A percentile compares a stretch with the other conserved stretches of the same genome.
Evolutionary conservation across 2,888 invertebrate genomes (phyloP).

Genomic region (Drosophila cognata): DNA sequence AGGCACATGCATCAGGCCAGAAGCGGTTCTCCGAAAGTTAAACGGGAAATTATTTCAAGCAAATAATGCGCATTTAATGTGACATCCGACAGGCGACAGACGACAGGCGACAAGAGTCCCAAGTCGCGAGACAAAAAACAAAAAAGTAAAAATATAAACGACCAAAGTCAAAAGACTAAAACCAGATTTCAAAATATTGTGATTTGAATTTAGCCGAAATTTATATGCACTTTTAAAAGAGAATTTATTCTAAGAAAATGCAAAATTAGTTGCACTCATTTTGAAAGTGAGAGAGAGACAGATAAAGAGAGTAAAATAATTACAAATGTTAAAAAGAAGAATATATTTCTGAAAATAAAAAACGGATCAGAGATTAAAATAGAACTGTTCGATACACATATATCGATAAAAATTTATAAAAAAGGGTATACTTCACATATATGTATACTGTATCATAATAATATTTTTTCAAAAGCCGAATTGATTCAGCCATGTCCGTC

Average conservation of each 20-base stretch:
- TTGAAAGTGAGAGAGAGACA: background rate
- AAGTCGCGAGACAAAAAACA: slow-evolving; percentile 38
- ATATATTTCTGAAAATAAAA: background rate
- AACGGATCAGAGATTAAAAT: background rate
- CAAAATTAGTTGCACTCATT: background rate
- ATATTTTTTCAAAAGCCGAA: background rate
- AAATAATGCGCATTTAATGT: slow-evolving; percentile 79
- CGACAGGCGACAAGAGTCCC: slow-evolving; percentile 63
- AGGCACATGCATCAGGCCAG: slow-evolving; percentile 47
- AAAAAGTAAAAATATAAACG: slow-evolving; percentile 2
- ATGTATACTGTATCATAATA: background rate
- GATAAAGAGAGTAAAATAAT: background rate
- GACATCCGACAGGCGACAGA: slow-evolving; percentile 71
- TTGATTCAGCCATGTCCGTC: background rate
- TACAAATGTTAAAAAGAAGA: background rate
- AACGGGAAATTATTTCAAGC: slow-evolving; percentile 76
- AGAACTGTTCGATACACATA: background rate
- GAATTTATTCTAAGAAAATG: background rate
- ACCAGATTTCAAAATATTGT: background rate
- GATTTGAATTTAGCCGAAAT: background rate
- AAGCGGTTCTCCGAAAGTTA: slow-evolving; percentile 52
- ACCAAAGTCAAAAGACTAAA: slow-evolving; percentile 3
- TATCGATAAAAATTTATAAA: accelerated
- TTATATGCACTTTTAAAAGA: slow-evolving; percentile 2
- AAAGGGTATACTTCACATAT: background rate